Evolutionary conservation across 2,888 invertebrate genomes (phyloP), one percentile per base, ranked within the genome.

Genomic region (Caenorhabditis japonica): DNA sequence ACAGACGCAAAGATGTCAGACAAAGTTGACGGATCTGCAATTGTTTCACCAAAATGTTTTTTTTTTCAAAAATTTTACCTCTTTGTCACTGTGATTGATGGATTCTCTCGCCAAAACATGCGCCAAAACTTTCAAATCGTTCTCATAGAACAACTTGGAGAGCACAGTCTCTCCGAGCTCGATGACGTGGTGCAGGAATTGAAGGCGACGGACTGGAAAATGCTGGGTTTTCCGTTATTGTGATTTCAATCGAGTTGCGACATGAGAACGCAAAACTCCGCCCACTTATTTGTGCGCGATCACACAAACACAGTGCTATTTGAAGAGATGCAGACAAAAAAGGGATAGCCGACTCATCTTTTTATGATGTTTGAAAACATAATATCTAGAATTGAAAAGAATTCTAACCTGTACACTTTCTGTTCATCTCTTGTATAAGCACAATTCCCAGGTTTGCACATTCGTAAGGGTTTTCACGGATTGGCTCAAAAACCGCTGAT

Each of bases 81-180:
- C 38, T 17, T 64, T 33, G n/a, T 59, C 53, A n/a, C 61, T 53
- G 27, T 56, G 46, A 60, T 79, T 68, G n/a, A 76, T 71, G 17
- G 60, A 38, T 15, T 76, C 76, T 33, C 79, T 25, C 4, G 61
- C 64, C 7, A 79, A 36, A 10, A 79, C 64, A 38, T 70, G 68
- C 1, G 68, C 60, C 41, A 79, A 60, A 1, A 76, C 79, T 49
- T 44, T 44, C 38, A 81, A 30, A 49, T 81, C 81, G 38, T 79
- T 81, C 4, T 58, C 68, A 47, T 81, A 81, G 58, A 81, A 81
- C 15, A 81, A 56, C 12, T 64, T 61, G n/a, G 44, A 30, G 10
- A 78, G 19, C 7, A 71, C 23, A 0, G 10, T 7, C 3, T 44
- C 58, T 2, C 66, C 72, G 1, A 56, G 41, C n/a, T 41, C 49